These are phyloP conservation scores for Neolamprologus sp. DNA, from an alignment of 2,113 vertebrate species.

Conservation along the genomic window DNA sequence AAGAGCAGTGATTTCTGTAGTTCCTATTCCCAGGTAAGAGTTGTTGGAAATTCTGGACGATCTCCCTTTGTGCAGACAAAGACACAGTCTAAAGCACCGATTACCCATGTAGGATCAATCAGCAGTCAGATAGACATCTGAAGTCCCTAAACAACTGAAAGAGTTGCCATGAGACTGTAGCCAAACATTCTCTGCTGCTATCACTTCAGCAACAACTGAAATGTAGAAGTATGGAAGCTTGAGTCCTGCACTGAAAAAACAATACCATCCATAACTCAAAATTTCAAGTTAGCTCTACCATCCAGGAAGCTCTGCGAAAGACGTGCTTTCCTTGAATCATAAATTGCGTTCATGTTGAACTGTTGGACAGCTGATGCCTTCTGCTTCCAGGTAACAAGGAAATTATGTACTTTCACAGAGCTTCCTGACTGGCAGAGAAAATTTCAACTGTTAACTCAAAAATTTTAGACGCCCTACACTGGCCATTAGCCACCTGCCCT, in stretches of 20 bases:
- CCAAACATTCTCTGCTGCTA: not conserved
- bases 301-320: not conserved
- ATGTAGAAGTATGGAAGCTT: not conserved
- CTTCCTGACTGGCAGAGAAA: not conserved
- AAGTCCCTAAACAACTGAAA: not conserved
- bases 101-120: not conserved
- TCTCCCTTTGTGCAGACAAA: not conserved
- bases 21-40: not conserved
- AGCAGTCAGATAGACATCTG: not conserved
- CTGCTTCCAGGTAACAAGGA: not conserved
- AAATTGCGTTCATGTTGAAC: not conserved
- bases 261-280: not conserved
- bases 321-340: not conserved
- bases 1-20: not conserved
- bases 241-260: fast-evolving
- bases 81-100: not conserved
- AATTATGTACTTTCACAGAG: not conserved
- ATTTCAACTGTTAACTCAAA: not conserved
- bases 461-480: not conserved
- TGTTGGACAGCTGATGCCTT: not conserved
- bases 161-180: not conserved
- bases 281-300: not conserved
- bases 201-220: not conserved
- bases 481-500: not conserved
- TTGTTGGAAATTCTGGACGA: not conserved